Base-by-base conservation (phyloP, 2,888 invertebrate genomes). In the Ametastegia equiseti region DNA sequence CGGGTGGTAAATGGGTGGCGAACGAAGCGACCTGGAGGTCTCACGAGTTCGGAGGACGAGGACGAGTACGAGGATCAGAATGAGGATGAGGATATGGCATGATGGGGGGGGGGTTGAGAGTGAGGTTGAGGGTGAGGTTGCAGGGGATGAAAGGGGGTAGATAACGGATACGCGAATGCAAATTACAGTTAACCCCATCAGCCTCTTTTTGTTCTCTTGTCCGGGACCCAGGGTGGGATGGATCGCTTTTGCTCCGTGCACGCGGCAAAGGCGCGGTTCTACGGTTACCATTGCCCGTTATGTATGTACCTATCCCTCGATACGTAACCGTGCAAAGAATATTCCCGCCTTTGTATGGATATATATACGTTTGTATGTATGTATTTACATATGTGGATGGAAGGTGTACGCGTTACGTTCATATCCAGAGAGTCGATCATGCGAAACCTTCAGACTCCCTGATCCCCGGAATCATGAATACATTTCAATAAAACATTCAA, bases 181-280 rank as follows among this genome's bases (percentile, higher is more conserved):
- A 88, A 88, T 88, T 87, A 86, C 82, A 84, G 84, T 84, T 84
- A 87, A 86, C 83, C 84, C 85, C 83, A 84, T 86, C 82, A 82
- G 83, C 79, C 82, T 84, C 84, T 88, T 88, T 88, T 88, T 86
- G 86, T 85, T 80, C 79, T 79, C 79, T 36, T 81, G 45, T 81
- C 65, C 60, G 19, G 36, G 50, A 30, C 63, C n/a, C 39, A 50
- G 71, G 63, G 60, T 45, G 75, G 50, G 81, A 79, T 57, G 79
- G 79, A 81, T 81, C 65, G 81, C 77, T 78, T 60, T 79, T 65
- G n/a, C 79, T 19, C 33, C 79, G 79, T 39, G 67, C n/a, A n/a
- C n/a, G n/a, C 19, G 39, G 42, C 27, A 67, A 71, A 71, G 47
- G 71, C 71, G 71, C 47, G 71, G 71, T 67, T 67, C 60, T 67